Base-by-base conservation (phyloP, 2,888 invertebrate species). In the Dichetophora obliterata region DNA sequence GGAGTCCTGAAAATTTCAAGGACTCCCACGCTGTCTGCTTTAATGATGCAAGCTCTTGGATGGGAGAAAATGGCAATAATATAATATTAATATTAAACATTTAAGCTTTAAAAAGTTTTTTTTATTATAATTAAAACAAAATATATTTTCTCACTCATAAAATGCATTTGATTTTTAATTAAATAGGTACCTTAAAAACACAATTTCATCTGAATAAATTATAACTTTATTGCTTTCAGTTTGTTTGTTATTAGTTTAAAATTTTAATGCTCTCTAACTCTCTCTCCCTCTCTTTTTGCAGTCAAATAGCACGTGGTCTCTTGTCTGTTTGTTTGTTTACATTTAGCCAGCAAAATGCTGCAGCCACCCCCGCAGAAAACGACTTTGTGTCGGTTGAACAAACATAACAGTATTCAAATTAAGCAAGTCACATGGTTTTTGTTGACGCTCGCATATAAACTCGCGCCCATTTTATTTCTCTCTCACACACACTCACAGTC, bases 291-390 rank as follows among this genome's bases (percentile, higher is more conserved):
- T 63, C 61, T 3, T 16, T 24, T 52, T 43, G 43, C 71, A 57
- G 57, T 4, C 34, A 59, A 48, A 57, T 59, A 68, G 19, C 75
- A 75, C 75, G 75, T 75, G 75, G 75, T 59, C 57, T 43, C 14
- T 24, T 48, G 48, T 66, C 66, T 65, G 24, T 75, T 48, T 75
- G 59, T 76, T 76, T 76, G 76, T 76, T 76, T 76, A 76, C 76
- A 76, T 76, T 72, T 71, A 48, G 50, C 66, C 63, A 27, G 54
- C 50, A 19, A 11, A 43, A 9, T 31, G 61, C 50, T 61, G 37
- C 59, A 57, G 19, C 61, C 73, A 43, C 69, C 59, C 50, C 69
- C 75, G 59, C 37, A 48, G 24, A 31, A 8, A 8, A 24, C n/a
- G 52, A 59, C 16, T 43, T 52, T 14, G n/a, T 34, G 16, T 6